A percentile compares a stretch with the other conserved stretches of the same genome.
Evolutionary conservation across 2,113 vertebrate species (phyloP).

Genomic region (Poicephalus gulielmi): DNA sequence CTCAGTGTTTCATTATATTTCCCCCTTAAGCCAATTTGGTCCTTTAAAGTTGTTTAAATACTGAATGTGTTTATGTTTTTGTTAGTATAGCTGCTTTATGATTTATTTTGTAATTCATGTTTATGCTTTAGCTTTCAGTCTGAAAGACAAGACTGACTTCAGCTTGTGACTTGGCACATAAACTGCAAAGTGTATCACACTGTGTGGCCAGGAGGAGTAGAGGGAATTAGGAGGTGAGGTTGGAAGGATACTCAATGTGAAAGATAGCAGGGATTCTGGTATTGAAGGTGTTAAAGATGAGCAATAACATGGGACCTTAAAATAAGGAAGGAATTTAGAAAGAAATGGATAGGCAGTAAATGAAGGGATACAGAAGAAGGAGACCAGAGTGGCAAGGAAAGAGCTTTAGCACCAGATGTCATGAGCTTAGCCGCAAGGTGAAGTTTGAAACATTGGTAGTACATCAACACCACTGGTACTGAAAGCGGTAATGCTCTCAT

Average conservation of each 20-base stretch:
- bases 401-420: neutral
- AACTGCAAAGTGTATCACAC: neutral
- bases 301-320: neutral
- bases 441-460: neutral
- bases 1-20: neutral
- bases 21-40: neutral
- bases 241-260: neutral
- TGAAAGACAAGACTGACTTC: neutral
- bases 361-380: neutral
- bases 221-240: neutral
- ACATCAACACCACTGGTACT: neutral
- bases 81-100: neutral
- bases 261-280: neutral
- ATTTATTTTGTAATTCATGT: neutral
- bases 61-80: neutral
- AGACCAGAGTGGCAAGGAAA: neutral
- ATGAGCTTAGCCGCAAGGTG: neutral
- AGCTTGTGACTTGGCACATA: neutral
- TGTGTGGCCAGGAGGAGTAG: neutral
- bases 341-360: neutral
- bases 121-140: neutral
- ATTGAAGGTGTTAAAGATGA: neutral
- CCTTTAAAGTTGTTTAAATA: neutral
- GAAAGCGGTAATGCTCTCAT: neutral
- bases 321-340: neutral